These are phyloP conservation scores for Temnothorax curvispinosus DNA, from an alignment of 1,140 invertebrate species.

Conservation along the genomic window DNA sequence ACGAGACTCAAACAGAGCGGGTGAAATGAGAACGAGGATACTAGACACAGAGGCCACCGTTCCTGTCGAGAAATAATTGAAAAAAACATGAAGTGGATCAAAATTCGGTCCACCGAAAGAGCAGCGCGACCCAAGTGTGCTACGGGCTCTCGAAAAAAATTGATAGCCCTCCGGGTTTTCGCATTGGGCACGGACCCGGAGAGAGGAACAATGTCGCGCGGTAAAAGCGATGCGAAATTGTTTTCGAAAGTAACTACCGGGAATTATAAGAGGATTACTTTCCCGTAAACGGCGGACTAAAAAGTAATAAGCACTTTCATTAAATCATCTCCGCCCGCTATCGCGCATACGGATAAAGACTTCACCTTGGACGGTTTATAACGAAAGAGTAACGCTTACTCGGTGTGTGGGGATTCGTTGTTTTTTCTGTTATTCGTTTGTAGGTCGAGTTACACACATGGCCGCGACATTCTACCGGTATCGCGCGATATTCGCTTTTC, in stretches of 20 bases:
- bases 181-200: conserved; percentile 17
- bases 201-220: conserved; percentile 38
- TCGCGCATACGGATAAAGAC: background rate
- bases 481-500: conserved; percentile 8
- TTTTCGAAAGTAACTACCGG: conserved; percentile 54
- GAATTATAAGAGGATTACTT: conserved; percentile 49
- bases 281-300: conserved; percentile 22
- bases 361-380: conserved; percentile 25
- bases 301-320: conserved; percentile 46
- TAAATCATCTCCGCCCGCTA: background rate
- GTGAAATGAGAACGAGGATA: conserved; percentile 46
- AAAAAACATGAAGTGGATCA: conserved; percentile 60
- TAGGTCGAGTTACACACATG: conserved; percentile 55
- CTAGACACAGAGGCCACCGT: conserved; percentile 12
- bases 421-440: conserved; percentile 40
- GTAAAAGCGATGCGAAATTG: conserved; percentile 55
- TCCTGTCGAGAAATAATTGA: conserved; percentile 64
- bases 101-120: conserved; percentile 61
- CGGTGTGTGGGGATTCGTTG: conserved; percentile 12
- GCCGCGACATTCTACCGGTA: conserved; percentile 15
- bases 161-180: conserved; percentile 59
- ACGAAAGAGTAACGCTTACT: conserved; percentile 19
- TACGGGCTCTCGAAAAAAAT: conserved; percentile 49
- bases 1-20: conserved; percentile 55
- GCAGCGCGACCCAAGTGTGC: conserved; percentile 46